phyloP scores from a whole-genome alignment of 2,797 vertebrate species.

The Yasuhikotakia modesta region DNA sequence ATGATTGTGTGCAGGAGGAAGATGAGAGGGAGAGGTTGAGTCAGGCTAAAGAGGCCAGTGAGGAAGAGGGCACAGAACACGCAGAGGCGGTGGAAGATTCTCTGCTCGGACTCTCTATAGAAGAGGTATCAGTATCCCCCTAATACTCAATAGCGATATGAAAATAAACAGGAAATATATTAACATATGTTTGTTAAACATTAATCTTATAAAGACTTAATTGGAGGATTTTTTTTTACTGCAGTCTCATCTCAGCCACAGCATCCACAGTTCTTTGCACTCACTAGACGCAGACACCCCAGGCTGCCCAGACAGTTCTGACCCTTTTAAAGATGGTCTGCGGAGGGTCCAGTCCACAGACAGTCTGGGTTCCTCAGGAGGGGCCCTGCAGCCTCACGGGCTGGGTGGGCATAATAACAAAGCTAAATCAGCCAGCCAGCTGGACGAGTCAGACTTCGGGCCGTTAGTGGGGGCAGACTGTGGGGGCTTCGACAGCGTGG shows the following conservation, averaged over 20 bases:
- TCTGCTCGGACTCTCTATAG: slow-evolving; percentile 80
- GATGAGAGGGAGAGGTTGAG: slow-evolving; percentile 87
- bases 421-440: slow-evolving; percentile 93
- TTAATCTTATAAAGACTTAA: neutral
- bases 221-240: neutral
- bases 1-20: slow-evolving; percentile 84
- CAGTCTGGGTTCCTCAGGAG: slow-evolving; percentile 90
- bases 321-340: slow-evolving; percentile 90
- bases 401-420: slow-evolving; percentile 91
- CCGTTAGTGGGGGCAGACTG: slow-evolving; percentile 93
- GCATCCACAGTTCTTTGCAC: slow-evolving; percentile 88
- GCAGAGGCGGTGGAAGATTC: slow-evolving; percentile 80
- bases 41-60: slow-evolving; percentile 84
- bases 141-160: too few relatives aligned
- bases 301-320: slow-evolving; percentile 72
- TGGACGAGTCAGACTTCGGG: slow-evolving; percentile 97
- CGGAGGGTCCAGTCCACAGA: slow-evolving; percentile 95
- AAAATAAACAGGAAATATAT: too few relatives aligned
- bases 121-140: slow-evolving; percentile 88
- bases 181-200: too few relatives aligned
- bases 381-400: slow-evolving; percentile 79
- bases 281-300: slow-evolving; percentile 87
- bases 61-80: slow-evolving; percentile 78
- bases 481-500: slow-evolving; percentile 81
- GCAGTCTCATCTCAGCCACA: slow-evolving; percentile 84